Evolutionary conservation across 2,797 vertebrate species (phyloP).

Genomic region (Periparus ater): DNA sequence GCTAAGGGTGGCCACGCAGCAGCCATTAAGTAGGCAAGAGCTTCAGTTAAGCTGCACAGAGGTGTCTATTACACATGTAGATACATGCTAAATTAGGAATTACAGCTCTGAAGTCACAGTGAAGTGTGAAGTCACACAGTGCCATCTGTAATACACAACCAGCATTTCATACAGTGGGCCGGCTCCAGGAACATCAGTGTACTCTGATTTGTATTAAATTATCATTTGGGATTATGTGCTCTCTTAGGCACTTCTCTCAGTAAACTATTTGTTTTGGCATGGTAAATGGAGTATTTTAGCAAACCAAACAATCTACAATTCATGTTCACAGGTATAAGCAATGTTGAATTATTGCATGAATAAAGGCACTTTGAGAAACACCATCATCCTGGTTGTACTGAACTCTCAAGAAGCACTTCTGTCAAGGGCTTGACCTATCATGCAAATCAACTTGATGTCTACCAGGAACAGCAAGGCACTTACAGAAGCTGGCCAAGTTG

Average conservation of each 20-base stretch:
- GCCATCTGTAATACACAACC: background rate
- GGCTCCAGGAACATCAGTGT: background rate
- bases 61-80: background rate
- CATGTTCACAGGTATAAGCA: background rate
- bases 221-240: background rate
- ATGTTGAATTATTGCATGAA: background rate
- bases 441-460: background rate
- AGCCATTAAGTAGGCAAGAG: background rate
- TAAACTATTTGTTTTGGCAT: background rate
- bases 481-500: background rate
- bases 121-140: background rate
- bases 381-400: background rate
- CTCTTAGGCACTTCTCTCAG: background rate
- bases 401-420: background rate
- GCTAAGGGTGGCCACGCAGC: background rate
- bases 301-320: background rate
- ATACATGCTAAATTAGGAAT: background rate
- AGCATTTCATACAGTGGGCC: background rate
- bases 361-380: conserved; percentile 31
- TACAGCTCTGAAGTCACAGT: background rate
- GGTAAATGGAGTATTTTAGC: background rate
- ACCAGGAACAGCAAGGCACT: background rate
- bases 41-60: background rate
- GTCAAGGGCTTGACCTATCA: background rate
- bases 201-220: background rate